These are phyloP conservation scores for Trichomalopsis sarcophagae DNA, from an alignment of 1,140 invertebrate genomes.

Conservation along the genomic window DNA sequence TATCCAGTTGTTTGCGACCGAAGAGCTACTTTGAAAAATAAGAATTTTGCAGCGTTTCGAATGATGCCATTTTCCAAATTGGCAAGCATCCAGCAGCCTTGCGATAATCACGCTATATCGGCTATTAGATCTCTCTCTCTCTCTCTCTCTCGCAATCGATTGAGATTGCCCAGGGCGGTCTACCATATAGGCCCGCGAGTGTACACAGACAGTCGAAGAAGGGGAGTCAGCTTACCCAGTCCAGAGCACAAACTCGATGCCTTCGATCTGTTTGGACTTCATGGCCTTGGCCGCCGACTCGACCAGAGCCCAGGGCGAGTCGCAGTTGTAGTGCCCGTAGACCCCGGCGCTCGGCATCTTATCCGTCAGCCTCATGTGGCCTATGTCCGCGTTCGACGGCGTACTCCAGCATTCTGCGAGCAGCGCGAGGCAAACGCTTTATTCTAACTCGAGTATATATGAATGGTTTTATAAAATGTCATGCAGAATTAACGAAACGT, in stretches of 20 bases:
- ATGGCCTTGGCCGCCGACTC: slow-evolving; percentile 89
- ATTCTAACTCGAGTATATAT: too few species aligned
- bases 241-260: slow-evolving; percentile 94
- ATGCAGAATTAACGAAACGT: too few species aligned
- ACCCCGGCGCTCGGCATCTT: slow-evolving; percentile 73
- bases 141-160: background rate
- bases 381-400: slow-evolving; percentile 62
- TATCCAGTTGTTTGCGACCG: too few species aligned
- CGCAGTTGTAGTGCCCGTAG: slow-evolving; percentile 91
- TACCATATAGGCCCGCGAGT: background rate
- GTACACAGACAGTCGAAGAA: background rate
- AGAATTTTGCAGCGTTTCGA: too few species aligned
- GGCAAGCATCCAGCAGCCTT: too few species aligned
- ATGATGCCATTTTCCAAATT: too few species aligned
- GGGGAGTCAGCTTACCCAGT: slow-evolving; percentile 82
- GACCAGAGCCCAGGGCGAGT: slow-evolving; percentile 89
- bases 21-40: too few species aligned
- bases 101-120: too few species aligned
- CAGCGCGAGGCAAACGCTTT: background rate
- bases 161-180: background rate
- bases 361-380: slow-evolving; percentile 67
- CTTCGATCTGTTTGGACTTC: slow-evolving; percentile 83
- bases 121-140: too few species aligned
- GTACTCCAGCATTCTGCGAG: slow-evolving; percentile 71
- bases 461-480: too few species aligned